Conservation (phyloP, 2,888 invertebrate genomes). For the Ophraella communa region DNA sequence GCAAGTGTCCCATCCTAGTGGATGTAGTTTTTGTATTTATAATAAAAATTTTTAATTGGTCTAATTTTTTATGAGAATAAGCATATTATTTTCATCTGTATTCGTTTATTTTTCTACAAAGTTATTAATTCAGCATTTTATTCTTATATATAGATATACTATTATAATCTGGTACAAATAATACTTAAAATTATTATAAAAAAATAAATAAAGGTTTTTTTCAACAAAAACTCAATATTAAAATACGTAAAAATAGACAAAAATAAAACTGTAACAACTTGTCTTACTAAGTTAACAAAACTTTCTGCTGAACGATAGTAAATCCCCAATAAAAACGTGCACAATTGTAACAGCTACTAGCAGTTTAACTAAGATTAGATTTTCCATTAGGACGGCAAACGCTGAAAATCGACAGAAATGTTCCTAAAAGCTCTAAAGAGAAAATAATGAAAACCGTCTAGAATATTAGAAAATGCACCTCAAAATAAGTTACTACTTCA, state of each 20-base stretch:
- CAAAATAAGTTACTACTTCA: background rate
- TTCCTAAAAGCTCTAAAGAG: background rate
- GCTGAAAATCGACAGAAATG: background rate
- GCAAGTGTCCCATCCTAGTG: too few relatives aligned
- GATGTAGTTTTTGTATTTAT: too few relatives aligned
- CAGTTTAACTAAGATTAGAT: slow-evolving; percentile 6
- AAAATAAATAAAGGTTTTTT: background rate
- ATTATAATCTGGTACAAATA: too few relatives aligned
- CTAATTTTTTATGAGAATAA: too few relatives aligned
- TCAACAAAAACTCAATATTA: background rate
- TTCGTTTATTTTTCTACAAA: too few relatives aligned
- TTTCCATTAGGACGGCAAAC: background rate
- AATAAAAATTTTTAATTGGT: too few relatives aligned
- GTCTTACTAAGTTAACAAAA: slow-evolving; percentile 10
- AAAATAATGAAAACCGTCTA: background rate
- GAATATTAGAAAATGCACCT: background rate
- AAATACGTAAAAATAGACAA: background rate
- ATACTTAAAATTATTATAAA: too few relatives aligned
- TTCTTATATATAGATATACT: too few relatives aligned
- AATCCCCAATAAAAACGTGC: slow-evolving; percentile 9
- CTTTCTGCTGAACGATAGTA: slow-evolving; percentile 17
- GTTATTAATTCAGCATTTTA: too few relatives aligned
- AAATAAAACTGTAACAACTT: slow-evolving; percentile 8
- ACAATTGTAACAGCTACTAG: slow-evolving; percentile 7
- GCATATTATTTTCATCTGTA: too few relatives aligned